A percentile compares a stretch with the other conserved stretches of the same genome.
phyloP scores from a whole-genome alignment of 2,113 vertebrate genomes.

The Sitta europaea region DNA sequence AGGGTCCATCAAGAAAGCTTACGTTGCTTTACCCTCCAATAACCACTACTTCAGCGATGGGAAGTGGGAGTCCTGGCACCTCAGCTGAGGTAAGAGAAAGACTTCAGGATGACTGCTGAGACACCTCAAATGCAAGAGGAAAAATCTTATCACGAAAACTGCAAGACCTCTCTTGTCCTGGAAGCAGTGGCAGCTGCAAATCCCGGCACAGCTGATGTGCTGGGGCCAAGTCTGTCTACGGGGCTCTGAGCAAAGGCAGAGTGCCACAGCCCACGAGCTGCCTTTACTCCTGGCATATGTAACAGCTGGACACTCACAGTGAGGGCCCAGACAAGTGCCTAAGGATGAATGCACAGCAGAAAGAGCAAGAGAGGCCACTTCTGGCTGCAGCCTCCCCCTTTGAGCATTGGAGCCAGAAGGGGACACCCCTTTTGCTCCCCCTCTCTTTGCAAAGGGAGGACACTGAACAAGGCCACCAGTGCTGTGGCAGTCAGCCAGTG shows the following conservation, averaged over 20 bases:
- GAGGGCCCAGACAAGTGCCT: neutral
- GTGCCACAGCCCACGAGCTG: neutral
- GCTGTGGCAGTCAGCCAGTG: fast-evolving
- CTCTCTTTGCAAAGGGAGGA: neutral
- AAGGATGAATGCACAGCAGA: neutral
- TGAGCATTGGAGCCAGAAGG: neutral
- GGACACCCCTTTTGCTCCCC: neutral
- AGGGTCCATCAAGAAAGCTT: neutral
- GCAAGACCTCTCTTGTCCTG: neutral
- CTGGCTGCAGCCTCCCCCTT: neutral
- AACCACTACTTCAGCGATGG: fast-evolving
- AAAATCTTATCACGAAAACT: neutral
- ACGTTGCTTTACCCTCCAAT: neutral
- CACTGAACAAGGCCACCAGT: neutral
- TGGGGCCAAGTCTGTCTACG: fast-evolving
- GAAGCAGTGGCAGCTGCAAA: neutral
- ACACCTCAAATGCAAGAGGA: neutral
- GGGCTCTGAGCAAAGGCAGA: fast-evolving
- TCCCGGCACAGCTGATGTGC: fast-evolving
- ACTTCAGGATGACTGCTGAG: neutral
- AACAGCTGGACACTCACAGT: neutral
- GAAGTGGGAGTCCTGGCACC: neutral
- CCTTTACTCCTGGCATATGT: fast-evolving
- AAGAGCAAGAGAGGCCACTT: neutral
- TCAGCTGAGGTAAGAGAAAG: neutral